Conservation (phyloP, 2,797 vertebrate genomes). For the Falco novaeseelandiae region DNA sequence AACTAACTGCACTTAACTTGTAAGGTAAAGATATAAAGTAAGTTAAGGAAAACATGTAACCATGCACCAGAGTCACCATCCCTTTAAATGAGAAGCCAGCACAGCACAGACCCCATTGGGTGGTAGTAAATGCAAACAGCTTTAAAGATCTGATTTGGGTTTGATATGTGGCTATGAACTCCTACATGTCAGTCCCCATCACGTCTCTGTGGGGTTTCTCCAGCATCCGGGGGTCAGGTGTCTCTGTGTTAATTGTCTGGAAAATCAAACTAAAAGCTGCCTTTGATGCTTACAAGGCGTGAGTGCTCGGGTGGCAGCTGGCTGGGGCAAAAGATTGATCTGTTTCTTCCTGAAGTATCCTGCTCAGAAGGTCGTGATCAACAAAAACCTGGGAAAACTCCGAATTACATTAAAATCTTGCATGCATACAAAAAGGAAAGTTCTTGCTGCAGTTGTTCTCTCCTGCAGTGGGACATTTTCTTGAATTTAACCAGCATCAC, state of each 20-base stretch:
- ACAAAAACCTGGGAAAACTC: background rate
- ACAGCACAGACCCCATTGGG: background rate
- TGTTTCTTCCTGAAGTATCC: background rate
- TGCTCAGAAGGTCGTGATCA: background rate
- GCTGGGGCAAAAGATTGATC: background rate
- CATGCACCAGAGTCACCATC: background rate
- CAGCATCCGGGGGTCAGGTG: background rate
- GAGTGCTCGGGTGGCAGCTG: background rate
- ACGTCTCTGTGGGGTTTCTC: background rate
- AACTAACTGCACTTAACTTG: background rate
- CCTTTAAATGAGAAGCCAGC: background rate
- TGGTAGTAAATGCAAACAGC: background rate
- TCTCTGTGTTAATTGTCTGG: slow-evolving; percentile 7
- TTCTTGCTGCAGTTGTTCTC: background rate
- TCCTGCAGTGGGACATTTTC: background rate
- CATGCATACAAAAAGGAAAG: background rate
- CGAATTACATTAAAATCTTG: background rate
- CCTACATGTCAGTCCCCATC: background rate
- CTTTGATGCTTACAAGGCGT: background rate
- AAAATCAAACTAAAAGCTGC: slow-evolving; percentile 43
- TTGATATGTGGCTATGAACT: background rate
- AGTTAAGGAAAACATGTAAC: background rate
- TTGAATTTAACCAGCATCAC: background rate
- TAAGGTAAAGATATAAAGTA: background rate
- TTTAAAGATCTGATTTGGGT: background rate